Base-by-base conservation (phyloP, 53 echinoderm and acorn worm species). In the Echinarachnius parma region DNA sequence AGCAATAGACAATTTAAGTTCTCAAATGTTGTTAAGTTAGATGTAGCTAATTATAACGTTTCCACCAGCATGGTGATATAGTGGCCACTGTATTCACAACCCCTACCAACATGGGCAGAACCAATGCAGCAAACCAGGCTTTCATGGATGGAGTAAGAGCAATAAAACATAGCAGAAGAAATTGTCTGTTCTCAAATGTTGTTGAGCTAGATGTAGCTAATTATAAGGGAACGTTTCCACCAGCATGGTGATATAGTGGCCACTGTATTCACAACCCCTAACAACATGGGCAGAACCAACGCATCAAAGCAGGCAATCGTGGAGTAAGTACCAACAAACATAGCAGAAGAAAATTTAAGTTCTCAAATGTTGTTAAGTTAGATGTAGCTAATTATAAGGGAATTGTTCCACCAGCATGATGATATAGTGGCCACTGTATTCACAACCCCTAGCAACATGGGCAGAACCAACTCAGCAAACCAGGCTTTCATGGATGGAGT, bases 71-170 rank as follows among this genome's bases (percentile, higher is more conserved):
- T n/a, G n/a, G n/a, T n/a, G n/a, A n/a, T n/a, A n/a, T 32, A 19
- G 50, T 45, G 75, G 81, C 5, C 80, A 83, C 24, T 72, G 80
- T n/a, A n/a, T n/a, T n/a, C n/a, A n/a, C 48, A 88, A 88, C 50
- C 78, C 84, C 5, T 92, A 88, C 66, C 92, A 92, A 68, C 48
- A 81, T n/a, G 48, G 60, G 46, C 92, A 92, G 81, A 92, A 78
- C 29, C 54, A 50, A 20, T 77, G 84, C 27, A 92, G 87, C 46
- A 87, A 86, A 57, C 70, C 68, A 53, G 21, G 26, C 37, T 63
- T 69, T 52, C 53, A 34, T 52, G 69, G n/a, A n/a, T n/a, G n/a
- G 69, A 34, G 69, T 69, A 20, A 69, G 69, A 35, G 9, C 19
- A 50, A 1, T 16, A 4, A 11, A 4, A 4, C n/a, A n/a, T n/a